A percentile compares a stretch with the other conserved stretches of the same genome.
phyloP scores from a whole-genome alignment of 2,113 vertebrate species.

The Camelus dromedarius region DNA sequence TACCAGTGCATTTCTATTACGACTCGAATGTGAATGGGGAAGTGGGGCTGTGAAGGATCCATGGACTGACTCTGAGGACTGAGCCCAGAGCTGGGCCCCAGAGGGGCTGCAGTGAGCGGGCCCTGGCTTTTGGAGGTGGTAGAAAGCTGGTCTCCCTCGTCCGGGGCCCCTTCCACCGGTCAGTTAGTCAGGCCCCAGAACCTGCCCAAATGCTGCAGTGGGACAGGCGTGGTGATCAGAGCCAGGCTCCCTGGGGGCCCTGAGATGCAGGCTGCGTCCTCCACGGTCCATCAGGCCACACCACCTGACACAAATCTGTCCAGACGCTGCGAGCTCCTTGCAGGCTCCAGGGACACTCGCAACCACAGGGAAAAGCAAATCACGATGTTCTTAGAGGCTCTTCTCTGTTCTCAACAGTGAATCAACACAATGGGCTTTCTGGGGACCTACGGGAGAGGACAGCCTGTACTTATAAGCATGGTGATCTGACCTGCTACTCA shows the following conservation, averaged over 20 bases:
- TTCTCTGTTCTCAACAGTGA: constrained; percentile 33
- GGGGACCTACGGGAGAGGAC: background rate
- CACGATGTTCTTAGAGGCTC: background rate
- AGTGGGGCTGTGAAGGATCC: background rate
- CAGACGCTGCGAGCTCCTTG: constrained; percentile 74
- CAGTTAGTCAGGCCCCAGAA: background rate
- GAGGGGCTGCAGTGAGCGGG: background rate
- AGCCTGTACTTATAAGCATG: background rate
- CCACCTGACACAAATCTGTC: constrained; percentile 79
- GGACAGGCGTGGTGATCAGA: constrained; percentile 61
- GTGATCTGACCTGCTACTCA: background rate
- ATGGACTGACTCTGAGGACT: background rate
- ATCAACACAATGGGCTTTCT: constrained; percentile 37
- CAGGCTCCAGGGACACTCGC: background rate
- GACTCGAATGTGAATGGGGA: background rate
- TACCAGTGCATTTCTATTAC: background rate
- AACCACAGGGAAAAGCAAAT: constrained; percentile 54
- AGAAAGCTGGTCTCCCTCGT: background rate
- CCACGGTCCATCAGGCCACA: constrained; percentile 80
- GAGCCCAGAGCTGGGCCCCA: background rate
- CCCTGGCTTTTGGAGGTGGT: background rate
- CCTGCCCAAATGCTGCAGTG: constrained; percentile 59
- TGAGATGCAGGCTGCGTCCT: constrained; percentile 75
- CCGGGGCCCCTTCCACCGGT: background rate
- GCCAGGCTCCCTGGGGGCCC: constrained; percentile 77